Conservation (phyloP, 2,113 vertebrate genomes). For the Percina caprodes region DNA sequence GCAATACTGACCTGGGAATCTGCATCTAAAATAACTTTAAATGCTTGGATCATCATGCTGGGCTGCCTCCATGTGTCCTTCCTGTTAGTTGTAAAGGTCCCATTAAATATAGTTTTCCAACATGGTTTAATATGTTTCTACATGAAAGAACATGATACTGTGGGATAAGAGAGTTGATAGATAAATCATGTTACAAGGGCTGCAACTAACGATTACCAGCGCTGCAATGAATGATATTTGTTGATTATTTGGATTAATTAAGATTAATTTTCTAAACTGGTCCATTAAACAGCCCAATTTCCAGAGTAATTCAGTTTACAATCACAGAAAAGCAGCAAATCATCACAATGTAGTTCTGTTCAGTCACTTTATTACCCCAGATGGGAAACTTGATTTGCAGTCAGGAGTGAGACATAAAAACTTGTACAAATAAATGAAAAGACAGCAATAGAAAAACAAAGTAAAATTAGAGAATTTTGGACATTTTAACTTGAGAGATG, state of each 20-base stretch:
- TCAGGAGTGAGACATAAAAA: no score
- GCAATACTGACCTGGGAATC: background rate
- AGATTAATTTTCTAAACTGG: background rate
- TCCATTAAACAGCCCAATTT: background rate
- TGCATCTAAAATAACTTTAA: conserved; percentile 4
- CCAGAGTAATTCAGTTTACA: background rate
- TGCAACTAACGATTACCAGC: no score
- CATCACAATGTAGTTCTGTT: background rate
- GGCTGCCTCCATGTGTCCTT: conserved; percentile 30
- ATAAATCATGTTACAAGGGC: background rate
- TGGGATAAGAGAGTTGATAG: background rate
- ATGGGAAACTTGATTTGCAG: no score
- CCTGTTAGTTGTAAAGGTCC: conserved; percentile 22
- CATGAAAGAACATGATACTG: conserved; percentile 1
- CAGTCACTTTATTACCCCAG: no score
- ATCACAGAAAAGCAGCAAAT: background rate
- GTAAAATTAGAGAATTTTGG: no score
- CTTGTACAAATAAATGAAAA: no score
- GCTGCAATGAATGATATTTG: background rate
- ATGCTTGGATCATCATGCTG: conserved; percentile 2
- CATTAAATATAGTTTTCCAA: background rate
- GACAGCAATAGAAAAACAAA: no score
- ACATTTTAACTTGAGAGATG: no score
- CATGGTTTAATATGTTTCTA: background rate
- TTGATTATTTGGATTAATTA: background rate